Evolutionary conservation across 2,888 invertebrate genomes (phyloP).

Genomic region (Lepidocyrtinus sp.): DNA sequence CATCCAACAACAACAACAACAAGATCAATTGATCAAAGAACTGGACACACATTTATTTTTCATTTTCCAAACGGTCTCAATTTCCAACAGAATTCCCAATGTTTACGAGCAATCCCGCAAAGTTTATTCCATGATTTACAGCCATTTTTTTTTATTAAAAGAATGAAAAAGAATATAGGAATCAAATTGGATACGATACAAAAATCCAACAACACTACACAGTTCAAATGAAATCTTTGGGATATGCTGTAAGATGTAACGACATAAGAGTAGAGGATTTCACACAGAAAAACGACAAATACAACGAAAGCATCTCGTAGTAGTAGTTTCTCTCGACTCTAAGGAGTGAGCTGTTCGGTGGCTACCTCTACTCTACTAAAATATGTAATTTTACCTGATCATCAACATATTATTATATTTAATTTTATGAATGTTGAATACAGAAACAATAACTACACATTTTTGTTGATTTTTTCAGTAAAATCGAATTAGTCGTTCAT

Average conservation of each 20-base stretch:
- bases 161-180: too few relatives aligned
- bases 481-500: background rate
- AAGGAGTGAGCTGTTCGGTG: background rate
- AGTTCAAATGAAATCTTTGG: background rate
- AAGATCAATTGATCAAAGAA: too few relatives aligned
- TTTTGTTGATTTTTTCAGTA: background rate
- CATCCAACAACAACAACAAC: too few relatives aligned
- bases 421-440: background rate
- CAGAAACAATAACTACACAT: background rate
- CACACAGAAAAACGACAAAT: background rate
- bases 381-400: slow-evolving; percentile 11
- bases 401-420: background rate
- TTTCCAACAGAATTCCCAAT: too few relatives aligned
- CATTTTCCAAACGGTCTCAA: too few relatives aligned
- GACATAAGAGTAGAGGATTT: background rate
- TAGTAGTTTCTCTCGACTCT: too few relatives aligned
- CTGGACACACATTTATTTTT: too few relatives aligned
- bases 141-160: too few relatives aligned
- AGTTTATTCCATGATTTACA: background rate
- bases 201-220: too few relatives aligned
- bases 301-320: background rate
- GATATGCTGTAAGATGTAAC: background rate
- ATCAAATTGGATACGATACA: too few relatives aligned
- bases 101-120: too few relatives aligned
- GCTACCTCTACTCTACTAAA: background rate